Evolutionary conservation across 2,113 vertebrate species (phyloP).

Genomic region (Pseudorasbora parva): DNA sequence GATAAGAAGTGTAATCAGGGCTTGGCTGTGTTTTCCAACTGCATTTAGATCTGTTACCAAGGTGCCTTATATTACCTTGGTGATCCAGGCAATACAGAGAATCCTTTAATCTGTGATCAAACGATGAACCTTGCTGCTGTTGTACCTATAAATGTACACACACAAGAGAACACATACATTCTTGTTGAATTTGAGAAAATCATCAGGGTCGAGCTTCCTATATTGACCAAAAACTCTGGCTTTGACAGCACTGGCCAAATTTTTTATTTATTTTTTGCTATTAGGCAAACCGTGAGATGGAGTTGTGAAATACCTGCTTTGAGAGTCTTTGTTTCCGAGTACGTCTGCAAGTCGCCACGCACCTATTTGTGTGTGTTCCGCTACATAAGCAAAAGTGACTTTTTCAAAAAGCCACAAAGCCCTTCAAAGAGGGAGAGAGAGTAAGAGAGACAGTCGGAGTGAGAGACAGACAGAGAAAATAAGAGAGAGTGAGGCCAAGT

Average conservation of each 20-base stretch:
- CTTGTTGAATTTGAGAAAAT: background rate
- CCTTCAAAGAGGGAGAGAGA: slow-evolving; percentile 64
- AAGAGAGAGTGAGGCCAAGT: slow-evolving; percentile 63
- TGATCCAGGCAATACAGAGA: background rate
- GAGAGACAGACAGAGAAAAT: slow-evolving; percentile 51
- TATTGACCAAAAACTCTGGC: background rate
- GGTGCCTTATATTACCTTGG: slow-evolving; percentile 14
- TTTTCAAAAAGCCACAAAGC: slow-evolving; percentile 72
- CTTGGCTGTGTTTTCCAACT: slow-evolving; percentile 27
- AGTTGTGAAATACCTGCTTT: slow-evolving; percentile 44
- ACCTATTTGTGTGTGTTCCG: slow-evolving; percentile 73
- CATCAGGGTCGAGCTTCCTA: background rate
- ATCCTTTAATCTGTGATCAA: slow-evolving; percentile 6
- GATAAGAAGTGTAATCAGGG: slow-evolving; percentile 22
- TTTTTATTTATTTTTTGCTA: background rate
- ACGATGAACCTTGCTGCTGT: background rate
- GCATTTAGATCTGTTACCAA: slow-evolving; percentile 35
- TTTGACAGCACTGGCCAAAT: background rate
- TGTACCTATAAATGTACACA: background rate
- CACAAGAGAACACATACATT: background rate
- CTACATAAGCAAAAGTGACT: slow-evolving; percentile 79
- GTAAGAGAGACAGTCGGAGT: slow-evolving; percentile 54
- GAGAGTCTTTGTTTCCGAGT: slow-evolving; percentile 53
- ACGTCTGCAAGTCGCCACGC: slow-evolving; percentile 53
- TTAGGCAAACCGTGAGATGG: slow-evolving; percentile 24